Evolutionary conservation across 2,113 vertebrate genomes (phyloP).

Genomic region (Myrmecobius fasciatus): DNA sequence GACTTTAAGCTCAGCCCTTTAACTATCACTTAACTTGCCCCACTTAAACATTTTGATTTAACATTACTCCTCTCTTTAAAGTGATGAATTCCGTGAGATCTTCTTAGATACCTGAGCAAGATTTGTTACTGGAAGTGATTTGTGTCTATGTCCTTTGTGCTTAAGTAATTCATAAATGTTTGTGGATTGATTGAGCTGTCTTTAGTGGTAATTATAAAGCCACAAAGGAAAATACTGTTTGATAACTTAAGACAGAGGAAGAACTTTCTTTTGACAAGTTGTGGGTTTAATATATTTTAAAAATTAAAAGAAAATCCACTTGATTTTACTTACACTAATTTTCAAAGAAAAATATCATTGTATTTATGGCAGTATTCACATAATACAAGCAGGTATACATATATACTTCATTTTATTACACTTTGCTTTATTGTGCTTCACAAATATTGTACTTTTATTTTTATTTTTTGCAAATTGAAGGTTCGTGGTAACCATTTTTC

Average conservation of each 20-base stretch:
- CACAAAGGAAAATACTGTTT: background rate
- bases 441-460: background rate
- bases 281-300: background rate
- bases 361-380: background rate
- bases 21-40: background rate
- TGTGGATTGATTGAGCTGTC: background rate
- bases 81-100: background rate
- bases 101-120: background rate
- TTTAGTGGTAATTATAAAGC: background rate
- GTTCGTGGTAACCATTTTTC: background rate
- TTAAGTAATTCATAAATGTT: background rate
- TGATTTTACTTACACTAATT: background rate
- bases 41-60: background rate
- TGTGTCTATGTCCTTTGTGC: background rate
- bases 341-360: background rate
- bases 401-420: background rate
- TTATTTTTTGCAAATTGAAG: background rate
- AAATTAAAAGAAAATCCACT: background rate
- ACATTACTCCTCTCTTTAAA: background rate
- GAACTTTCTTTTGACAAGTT: background rate
- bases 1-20: background rate
- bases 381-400: background rate
- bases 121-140: background rate
- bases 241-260: background rate
- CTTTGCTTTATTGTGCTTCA: background rate